Base-by-base conservation (phyloP, 2,113 vertebrate genomes). In the Antennarius striatus region DNA sequence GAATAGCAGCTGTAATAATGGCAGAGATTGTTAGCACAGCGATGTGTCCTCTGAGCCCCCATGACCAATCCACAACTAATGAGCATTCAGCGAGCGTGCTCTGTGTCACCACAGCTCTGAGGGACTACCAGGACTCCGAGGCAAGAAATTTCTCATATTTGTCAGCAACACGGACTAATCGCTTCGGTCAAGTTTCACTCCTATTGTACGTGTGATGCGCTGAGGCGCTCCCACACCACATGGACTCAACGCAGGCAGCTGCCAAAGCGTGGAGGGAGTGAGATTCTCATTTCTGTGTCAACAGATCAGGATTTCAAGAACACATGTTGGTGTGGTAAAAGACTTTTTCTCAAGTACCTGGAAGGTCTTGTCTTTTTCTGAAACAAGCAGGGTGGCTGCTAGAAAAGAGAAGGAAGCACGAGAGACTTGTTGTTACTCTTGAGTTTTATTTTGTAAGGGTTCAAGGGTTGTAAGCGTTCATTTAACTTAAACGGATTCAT, bases 61-160 rank as follows among this genome's bases (percentile, higher is more conserved):
- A 75, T 93, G 92, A 93, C 91, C 87, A 90, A 92, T 92, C 83
- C 75, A 72, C 65, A 83, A 85, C 89, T 90, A 91, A 92, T 91
- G 88, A 90, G 88, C 73, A 88, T 88, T 87, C 83, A 86, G 60
- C 55, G 71, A 83, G 74, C 61, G 51, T 87, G 88, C 80, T 83
- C 73, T 79, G 56, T 88, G 85, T 85, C 75, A 84, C 63, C 46
- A 78, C 71, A 79, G 81, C 69, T 73, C 69, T 28, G 8, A 52
- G 58, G 63, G 68, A 48, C 49, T 73, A 69, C 73, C 71, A 76
- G 80, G 67, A 79, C 68, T 72, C 57, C 1, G 62, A 74, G 73
- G 63, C 54, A 8, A 66, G 67, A 54, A 43, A 77, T 79, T 82
- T 85, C 81, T 85, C 80, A 84, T 81, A 81, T 80, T 81, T 87